Evolutionary conservation across 37 sponge, comb jelly and placozoan genomes (phyloP), one percentile per base, ranked within the genome.

Genomic region (Axinella damicornis): DNA sequence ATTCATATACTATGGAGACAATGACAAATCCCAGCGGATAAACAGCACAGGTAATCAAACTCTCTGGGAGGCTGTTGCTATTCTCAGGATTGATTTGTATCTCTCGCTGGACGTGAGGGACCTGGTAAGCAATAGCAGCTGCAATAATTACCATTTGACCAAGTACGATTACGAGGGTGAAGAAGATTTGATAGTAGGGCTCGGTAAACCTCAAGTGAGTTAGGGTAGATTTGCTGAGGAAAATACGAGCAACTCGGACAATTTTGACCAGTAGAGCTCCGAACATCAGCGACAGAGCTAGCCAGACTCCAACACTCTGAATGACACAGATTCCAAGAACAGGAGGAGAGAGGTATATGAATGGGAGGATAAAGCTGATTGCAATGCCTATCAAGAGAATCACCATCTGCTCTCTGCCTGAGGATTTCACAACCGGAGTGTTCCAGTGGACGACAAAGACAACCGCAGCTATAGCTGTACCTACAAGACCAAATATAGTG

Each of bases 241-340:
- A 92, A 1, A 92, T 78, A 17, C 92, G 59, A 28, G 82, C 80
- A 14, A 92, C 79, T 12, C 92, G 78, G 16, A 81, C 31, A 55
- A 87, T 82, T 75, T 92, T 92, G 72, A 92, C 74, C 32, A 92
- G 68, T 11, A 92, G 92, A 0, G 92, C 88, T 39, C 83, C 70
- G 6, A 82, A 82, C 27, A 82, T 35, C 12, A 92, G 80, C 5
- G 92, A 82, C n/a, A 83, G 57, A 22, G 71, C 82, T 2, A 83
- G 24, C 87, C 87, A 87, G 25, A 82, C 34, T 20, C 74, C 55
- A 34, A 91, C 2, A 17, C 79, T 38, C 72, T 82, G 83, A 21
- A 89, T 57, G 27, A 75, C 61, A 35, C 89, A 89, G 0, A 76
- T 30, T 59, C 66, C 56, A 25, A 53, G 57, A 20, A 76, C 31